Percentiles rank a stretch among this genome's conserved stretches.
Conservation (phyloP, 2,113 vertebrate species). For the Calonectris borealis region DNA sequence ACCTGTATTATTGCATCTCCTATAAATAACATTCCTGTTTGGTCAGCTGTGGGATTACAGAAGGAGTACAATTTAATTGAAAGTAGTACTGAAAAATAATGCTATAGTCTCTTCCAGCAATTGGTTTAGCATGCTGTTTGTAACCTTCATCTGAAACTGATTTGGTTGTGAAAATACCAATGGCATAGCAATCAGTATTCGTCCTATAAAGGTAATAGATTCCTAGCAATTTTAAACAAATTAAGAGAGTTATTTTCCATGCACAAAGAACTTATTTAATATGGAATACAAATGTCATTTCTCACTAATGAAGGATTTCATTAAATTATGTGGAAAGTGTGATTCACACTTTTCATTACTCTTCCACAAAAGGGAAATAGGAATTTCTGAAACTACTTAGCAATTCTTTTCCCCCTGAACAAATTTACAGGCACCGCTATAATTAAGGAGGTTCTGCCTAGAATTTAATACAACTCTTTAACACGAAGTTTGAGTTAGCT, state of each 20-base stretch:
- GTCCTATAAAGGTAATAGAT: background rate
- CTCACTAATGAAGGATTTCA: constrained; percentile 30
- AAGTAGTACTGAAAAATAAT: constrained; percentile 48
- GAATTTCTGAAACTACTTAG: constrained; percentile 12
- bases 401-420: background rate
- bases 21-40: constrained; percentile 90
- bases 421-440: background rate
- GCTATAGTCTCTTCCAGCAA: background rate
- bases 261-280: background rate
- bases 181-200: background rate
- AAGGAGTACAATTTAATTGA: constrained; percentile 78
- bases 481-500: background rate
- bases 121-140: background rate
- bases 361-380: background rate
- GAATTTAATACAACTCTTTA: constrained; percentile 18
- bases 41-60: constrained; percentile 84
- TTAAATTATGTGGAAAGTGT: constrained; percentile 26
- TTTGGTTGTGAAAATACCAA: background rate
- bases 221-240: background rate
- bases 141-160: background rate
- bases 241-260: background rate
- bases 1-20: constrained; percentile 93
- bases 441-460: constrained; percentile 3
- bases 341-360: constrained; percentile 31
- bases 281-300: constrained; percentile 1